Base-by-base conservation (phyloP, 2,113 vertebrate species). In the Bettongia penicillata region DNA sequence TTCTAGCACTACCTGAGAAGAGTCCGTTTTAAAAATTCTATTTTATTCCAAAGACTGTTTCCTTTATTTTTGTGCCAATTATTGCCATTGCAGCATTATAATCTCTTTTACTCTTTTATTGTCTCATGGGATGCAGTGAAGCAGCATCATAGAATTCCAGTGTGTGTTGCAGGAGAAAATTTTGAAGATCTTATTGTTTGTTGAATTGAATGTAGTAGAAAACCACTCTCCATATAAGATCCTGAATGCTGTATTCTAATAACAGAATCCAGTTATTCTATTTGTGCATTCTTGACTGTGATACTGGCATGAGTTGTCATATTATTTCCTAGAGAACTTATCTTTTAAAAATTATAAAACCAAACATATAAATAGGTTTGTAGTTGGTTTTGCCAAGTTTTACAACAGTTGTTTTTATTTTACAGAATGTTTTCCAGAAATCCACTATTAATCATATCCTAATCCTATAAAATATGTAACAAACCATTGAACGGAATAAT, bases 401-500 rank as follows among this genome's bases (percentile, higher is more conserved):
- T 93, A 55, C 43, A 95, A 90, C 94, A 96, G 95, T 57, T 95
- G 95, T 94, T 95, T 52, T 95, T 93, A 89, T 94, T 91, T 95
- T 95, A 89, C 96, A 95, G 84, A 94, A 96, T 93, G 43, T 84
- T 26, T 5, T 92, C 31, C 93, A 94, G 51, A 52, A 94, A 91
- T 95, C 91, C 91, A 47, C 93, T 98, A 93, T 97, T 97, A 97
- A 97, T 98, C 93, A 52, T 0, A 0, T 91, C 25, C 23, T 26
- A 95, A 97, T 94, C 49, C 94, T 96, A 96, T 98, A 98, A 97
- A 98, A 96, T 51, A 97, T 91, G 95, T 93, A 98, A 97, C 92
- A 49, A 97, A 55, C 92, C 97, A 68, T 96, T 95, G 89, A 97
- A 77, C 9, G 77, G 92, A 97, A 95, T 93, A 95, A 90, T 98